Percentiles rank a stretch among this genome's conserved stretches.
phyloP scores from a whole-genome alignment of 1,140 invertebrate species.

The Drosophila suzukii region DNA sequence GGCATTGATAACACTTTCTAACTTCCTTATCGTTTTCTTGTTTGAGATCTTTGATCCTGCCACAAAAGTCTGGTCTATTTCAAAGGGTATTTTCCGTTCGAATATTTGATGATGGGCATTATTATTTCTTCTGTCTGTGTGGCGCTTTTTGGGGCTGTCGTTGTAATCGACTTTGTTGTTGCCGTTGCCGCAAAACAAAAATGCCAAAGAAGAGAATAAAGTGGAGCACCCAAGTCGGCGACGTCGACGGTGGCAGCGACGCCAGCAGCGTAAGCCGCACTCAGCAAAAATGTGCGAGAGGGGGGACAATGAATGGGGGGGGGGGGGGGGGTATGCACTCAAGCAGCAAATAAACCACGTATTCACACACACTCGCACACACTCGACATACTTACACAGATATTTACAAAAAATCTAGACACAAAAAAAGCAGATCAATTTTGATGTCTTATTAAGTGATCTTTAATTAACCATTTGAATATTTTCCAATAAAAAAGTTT shows the following conservation, averaged over 20 bases:
- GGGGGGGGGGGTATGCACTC: constrained; percentile 67
- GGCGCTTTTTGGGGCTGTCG: constrained; percentile 59
- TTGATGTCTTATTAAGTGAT: background rate
- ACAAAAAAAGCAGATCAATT: background rate
- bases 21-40: too few species aligned
- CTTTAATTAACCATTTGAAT: too few species aligned
- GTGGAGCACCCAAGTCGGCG: constrained; percentile 71
- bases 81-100: constrained; percentile 12
- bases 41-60: too few species aligned
- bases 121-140: constrained; percentile 37
- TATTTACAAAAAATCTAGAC: constrained; percentile 24
- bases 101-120: background rate
- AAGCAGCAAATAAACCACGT: constrained; percentile 81
- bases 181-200: constrained; percentile 67
- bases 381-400: constrained; percentile 39
- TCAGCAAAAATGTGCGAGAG: constrained; percentile 28
- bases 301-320: constrained; percentile 24
- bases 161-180: constrained; percentile 75
- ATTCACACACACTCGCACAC: constrained; percentile 60
- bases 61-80: constrained; percentile 2
- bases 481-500: too few species aligned
- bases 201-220: constrained; percentile 77
- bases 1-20: too few species aligned
- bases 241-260: constrained; percentile 54
- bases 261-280: constrained; percentile 59